Evolutionary conservation across 2,888 invertebrate species (phyloP).

Genomic region (Scaptomyza parva): DNA sequence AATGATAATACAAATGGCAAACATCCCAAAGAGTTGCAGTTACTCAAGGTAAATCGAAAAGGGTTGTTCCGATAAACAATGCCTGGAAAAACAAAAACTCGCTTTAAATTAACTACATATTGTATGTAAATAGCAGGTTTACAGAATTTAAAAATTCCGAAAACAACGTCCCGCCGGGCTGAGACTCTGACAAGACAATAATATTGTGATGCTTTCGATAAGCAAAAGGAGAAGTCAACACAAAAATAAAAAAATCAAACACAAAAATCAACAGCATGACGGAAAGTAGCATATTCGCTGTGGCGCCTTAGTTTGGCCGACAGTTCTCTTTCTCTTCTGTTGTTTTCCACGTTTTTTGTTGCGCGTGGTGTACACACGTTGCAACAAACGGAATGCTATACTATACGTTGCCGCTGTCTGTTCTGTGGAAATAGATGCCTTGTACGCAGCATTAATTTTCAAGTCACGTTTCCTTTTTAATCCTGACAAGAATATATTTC

Average conservation of each 20-base stretch:
- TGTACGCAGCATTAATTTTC: conserved; percentile 82
- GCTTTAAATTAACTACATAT: too few species aligned
- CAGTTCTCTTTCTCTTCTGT: conserved; percentile 55
- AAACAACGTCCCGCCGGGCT: conserved; percentile 49
- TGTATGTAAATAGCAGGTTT: conserved; percentile 68
- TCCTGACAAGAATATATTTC: conserved; percentile 85
- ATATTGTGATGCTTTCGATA: conserved; percentile 57
- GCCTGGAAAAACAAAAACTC: too few species aligned
- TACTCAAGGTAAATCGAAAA: too few species aligned
- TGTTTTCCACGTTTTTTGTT: not conserved
- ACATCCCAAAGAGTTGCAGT: too few species aligned
- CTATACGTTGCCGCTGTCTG: conserved; percentile 28
- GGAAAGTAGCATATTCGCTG: conserved; percentile 39
- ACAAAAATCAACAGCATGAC: conserved; percentile 33
- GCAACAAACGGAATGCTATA: conserved; percentile 41
- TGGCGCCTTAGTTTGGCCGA: conserved; percentile 38
- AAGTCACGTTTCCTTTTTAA: conserved; percentile 85
- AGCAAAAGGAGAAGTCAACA: conserved; percentile 39
- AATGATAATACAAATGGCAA: too few species aligned
- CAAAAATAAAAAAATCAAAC: conserved; percentile 49
- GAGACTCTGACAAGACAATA: conserved; percentile 68
- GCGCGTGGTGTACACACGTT: conserved; percentile 44
- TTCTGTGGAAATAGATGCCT: conserved; percentile 47
- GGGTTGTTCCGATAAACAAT: too few species aligned
- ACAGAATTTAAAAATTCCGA: conserved; percentile 75